Base-by-base conservation (phyloP, 2,113 vertebrate genomes). In the Crotalus horridus region DNA sequence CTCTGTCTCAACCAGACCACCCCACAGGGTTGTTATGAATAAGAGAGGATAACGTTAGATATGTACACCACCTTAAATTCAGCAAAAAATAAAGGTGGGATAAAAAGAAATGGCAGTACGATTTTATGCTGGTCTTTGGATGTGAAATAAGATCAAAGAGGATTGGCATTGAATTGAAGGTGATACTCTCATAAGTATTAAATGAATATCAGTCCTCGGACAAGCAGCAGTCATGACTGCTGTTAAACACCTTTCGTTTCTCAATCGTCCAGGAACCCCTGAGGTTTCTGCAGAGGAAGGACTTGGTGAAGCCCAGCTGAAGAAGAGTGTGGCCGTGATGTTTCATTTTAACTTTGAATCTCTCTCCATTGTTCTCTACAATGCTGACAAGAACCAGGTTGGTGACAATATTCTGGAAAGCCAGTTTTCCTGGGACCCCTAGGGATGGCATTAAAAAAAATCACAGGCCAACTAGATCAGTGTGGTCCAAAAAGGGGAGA, bases 321-420 rank as follows among this genome's bases (percentile, higher is more conserved):
- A 93, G 3, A 97, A 97, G 56, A 94, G 92, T 23, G 96, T 98
- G 90, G 96, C 97, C 0, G 81, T 99, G 6, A 98, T 97, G 61
- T 99, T 99, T 95, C 98, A 96, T 91, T 99, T 99, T 54, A 98
- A 98, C 95, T 98, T 99, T 51, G 98, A 99, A 93, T 98, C 98
- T 39, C 98, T 99, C 4, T 98, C 98, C 15, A 94, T 99, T 93
- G 97, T 98, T 91, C 98, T 99, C 74, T 99, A 98, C 97, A 98
- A 95, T n/a, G 97, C 95, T 7, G 97, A 98, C 29, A 69, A 1
- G 0, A 94, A 94, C 93, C 97, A 99, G 99, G 99, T 99, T 89
- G 91, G 97, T 97, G 53, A 56, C 54, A 26, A 9, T 17, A 26
- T 11, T 26, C 33, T 11, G 0, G 58, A 56, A 85, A 56, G 23